Evolutionary conservation across 2,888 invertebrate species (phyloP).

Genomic region (Glyphotaelius pellucidus): DNA sequence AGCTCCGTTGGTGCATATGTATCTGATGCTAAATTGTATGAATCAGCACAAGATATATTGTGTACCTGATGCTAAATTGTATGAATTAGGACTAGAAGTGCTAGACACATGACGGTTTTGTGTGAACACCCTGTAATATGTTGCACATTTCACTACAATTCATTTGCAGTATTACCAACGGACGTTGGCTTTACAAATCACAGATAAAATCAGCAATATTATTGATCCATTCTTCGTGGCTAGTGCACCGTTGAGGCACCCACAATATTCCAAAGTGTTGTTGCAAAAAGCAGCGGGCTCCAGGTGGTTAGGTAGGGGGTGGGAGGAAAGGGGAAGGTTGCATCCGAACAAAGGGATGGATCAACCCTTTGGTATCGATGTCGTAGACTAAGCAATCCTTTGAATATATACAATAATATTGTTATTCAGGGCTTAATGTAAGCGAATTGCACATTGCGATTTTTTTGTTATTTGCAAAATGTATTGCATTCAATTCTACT

Average conservation of each 20-base stretch:
- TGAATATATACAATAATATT: not conserved
- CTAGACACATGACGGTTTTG: not conserved
- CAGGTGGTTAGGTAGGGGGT: not conserved
- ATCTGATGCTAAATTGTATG: no score
- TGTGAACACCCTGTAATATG: not conserved
- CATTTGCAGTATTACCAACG: not conserved
- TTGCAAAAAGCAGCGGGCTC: not conserved
- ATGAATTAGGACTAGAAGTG: no score
- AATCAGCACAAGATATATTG: no score
- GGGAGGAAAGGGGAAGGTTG: not conserved
- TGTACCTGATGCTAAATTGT: no score
- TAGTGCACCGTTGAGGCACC: not conserved
- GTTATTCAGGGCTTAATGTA: not conserved
- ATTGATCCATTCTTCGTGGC: not conserved
- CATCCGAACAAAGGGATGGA: not conserved
- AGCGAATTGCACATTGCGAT: not conserved
- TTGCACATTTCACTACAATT: not conserved
- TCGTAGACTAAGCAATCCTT: not conserved
- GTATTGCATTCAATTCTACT: not conserved
- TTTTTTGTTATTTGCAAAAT: not conserved
- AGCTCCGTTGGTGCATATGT: no score
- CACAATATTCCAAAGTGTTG: not conserved
- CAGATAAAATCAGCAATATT: not conserved
- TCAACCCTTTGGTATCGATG: not conserved
- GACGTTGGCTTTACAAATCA: not conserved